phyloP scores from a whole-genome alignment of 2,797 vertebrate species.

The Phataginus tetradactyla region DNA sequence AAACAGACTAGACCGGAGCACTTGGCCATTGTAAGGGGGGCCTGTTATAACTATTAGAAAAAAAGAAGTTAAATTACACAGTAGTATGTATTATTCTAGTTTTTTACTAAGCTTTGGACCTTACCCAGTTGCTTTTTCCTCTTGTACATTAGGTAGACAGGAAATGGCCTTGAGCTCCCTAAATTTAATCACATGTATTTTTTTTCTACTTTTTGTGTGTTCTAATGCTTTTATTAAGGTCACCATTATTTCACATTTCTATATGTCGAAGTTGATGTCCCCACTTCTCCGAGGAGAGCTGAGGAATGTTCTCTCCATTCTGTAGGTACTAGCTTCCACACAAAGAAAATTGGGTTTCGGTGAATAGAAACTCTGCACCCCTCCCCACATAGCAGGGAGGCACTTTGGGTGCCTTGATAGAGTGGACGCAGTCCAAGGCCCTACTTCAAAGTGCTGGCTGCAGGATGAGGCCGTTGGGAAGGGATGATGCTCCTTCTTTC shows the following conservation, averaged over 20 bases:
- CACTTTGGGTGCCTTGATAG: neutral
- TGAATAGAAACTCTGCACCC: neutral
- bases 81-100: neutral
- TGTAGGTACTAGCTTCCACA: neutral
- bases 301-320: neutral
- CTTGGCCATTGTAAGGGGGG: neutral
- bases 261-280: neutral
- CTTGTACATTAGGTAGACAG: neutral
- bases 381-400: neutral
- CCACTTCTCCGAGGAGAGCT: neutral
- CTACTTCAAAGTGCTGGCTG: neutral
- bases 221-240: neutral
- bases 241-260: neutral
- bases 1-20: neutral
- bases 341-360: neutral
- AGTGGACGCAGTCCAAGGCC: fast-evolving
- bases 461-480: neutral
- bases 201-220: neutral
- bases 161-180: neutral
- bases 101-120: neutral
- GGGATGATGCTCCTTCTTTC: neutral
- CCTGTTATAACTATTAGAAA: neutral
- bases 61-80: neutral
- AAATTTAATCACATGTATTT: neutral
- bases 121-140: neutral